These are phyloP conservation scores for Hemichromis elongatus DNA, from an alignment of 2,113 vertebrate species.

Conservation along the genomic window DNA sequence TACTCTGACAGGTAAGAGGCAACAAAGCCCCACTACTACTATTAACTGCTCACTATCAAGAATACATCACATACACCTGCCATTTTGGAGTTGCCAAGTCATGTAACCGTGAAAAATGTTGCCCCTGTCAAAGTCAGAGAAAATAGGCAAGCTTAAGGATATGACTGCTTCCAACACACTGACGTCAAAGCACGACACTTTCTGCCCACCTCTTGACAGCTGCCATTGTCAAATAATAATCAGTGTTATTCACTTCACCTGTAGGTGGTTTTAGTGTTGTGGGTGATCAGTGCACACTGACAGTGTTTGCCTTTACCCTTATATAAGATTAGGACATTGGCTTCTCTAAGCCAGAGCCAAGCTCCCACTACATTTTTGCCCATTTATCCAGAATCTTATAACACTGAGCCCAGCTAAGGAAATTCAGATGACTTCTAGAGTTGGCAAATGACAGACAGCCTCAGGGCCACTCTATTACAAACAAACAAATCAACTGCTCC, in stretches of 20 bases:
- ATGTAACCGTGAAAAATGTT: background rate
- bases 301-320: background rate
- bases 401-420: slow-evolving; percentile 2
- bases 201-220: background rate
- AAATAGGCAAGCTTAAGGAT: background rate
- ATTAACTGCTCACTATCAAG: background rate
- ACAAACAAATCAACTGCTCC: slow-evolving; percentile 59
- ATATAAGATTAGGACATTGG: background rate
- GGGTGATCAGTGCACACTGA: background rate
- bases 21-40: background rate
- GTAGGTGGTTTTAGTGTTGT: background rate
- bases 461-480: slow-evolving; percentile 37
- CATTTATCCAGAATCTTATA: slow-evolving; percentile 1
- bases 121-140: background rate
- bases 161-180: background rate
- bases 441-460: slow-evolving; percentile 36
- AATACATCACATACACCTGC: background rate
- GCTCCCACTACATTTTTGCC: background rate
- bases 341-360: background rate
- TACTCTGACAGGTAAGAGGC: background rate
- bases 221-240: background rate
- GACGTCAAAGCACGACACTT: background rate
- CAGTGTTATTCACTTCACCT: background rate
- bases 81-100: background rate
- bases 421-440: slow-evolving; percentile 31